Percentiles rank a stretch among this genome's conserved stretches.
Evolutionary conservation across 2,888 invertebrate genomes (phyloP).

Genomic region (Drosophila hamatofila): DNA sequence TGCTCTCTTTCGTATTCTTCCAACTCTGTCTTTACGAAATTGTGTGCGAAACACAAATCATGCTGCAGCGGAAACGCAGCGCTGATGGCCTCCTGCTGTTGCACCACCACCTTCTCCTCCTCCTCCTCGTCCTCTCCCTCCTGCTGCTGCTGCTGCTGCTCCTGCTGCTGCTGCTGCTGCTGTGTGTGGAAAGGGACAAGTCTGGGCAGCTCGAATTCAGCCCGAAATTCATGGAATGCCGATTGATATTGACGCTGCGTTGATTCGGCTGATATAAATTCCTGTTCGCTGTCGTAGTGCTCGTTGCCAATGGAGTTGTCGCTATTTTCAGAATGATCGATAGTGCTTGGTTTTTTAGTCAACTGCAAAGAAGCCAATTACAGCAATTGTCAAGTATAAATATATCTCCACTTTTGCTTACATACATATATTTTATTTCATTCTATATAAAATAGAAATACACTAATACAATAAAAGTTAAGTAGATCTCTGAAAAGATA

Average conservation of each 20-base stretch:
- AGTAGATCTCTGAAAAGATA: too few species aligned
- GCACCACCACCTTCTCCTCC: neutral
- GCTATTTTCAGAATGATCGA: constrained; percentile 1
- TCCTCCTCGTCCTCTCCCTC: neutral
- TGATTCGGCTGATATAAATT: constrained; percentile 1
- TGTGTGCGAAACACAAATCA: too few species aligned
- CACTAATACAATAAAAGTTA: neutral
- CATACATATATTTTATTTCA: neutral
- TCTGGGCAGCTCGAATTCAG: constrained; percentile 7
- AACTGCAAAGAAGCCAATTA: neutral
- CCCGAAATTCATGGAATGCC: constrained; percentile 15
- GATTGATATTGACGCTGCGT: constrained; percentile 3
- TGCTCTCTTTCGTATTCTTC: neutral
- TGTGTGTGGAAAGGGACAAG: neutral
- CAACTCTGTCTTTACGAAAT: neutral
- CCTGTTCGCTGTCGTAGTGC: constrained; percentile 11
- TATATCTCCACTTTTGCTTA: neutral
- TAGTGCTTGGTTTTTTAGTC: neutral
- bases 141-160: neutral
- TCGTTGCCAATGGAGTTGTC: neutral
- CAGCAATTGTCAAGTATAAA: neutral
- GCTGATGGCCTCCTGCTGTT: neutral
- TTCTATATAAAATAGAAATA: neutral
- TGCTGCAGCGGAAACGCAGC: neutral
- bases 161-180: neutral